phyloP scores from a whole-genome alignment of 2,797 vertebrate species.

The Lates japonicus region DNA sequence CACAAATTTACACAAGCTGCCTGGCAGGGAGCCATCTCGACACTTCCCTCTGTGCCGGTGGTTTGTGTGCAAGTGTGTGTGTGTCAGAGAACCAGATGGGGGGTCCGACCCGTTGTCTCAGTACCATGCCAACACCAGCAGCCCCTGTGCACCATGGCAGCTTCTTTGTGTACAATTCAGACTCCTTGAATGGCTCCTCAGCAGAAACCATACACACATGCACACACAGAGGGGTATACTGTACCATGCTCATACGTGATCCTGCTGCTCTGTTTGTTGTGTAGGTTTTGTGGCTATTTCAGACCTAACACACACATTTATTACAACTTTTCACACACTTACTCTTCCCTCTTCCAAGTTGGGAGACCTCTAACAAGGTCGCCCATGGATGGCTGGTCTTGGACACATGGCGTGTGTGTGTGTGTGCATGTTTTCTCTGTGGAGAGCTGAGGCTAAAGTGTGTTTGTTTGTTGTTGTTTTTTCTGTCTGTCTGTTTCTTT shows the following conservation, averaged over 20 bases:
- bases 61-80: conserved; percentile 27
- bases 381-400: conserved; percentile 1
- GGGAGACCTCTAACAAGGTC: conserved; percentile 28
- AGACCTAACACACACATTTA: conserved; percentile 15
- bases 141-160: conserved; percentile 65
- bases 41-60: conserved; percentile 57
- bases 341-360: not conserved
- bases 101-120: conserved; percentile 70
- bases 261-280: conserved; percentile 18
- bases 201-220: conserved; percentile 20
- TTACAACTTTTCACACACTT: not conserved
- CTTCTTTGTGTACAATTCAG: conserved; percentile 66
- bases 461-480: conserved; percentile 2
- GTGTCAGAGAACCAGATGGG: conserved; percentile 75
- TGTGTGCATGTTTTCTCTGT: not conserved
- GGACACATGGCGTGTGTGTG: not conserved
- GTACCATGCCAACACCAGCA: conserved; percentile 67
- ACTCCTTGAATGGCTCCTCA: conserved; percentile 52
- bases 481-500: not conserved
- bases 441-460: not conserved
- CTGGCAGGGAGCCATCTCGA: conserved; percentile 71
- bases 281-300: not conserved
- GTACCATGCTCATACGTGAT: conserved; percentile 11
- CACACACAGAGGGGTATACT: conserved; percentile 14
- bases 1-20: conserved; percentile 55